Evolutionary conservation across 2,797 vertebrate species (phyloP), one percentile per base, ranked within the genome.

Genomic region (Champsocephalus gunnari): DNA sequence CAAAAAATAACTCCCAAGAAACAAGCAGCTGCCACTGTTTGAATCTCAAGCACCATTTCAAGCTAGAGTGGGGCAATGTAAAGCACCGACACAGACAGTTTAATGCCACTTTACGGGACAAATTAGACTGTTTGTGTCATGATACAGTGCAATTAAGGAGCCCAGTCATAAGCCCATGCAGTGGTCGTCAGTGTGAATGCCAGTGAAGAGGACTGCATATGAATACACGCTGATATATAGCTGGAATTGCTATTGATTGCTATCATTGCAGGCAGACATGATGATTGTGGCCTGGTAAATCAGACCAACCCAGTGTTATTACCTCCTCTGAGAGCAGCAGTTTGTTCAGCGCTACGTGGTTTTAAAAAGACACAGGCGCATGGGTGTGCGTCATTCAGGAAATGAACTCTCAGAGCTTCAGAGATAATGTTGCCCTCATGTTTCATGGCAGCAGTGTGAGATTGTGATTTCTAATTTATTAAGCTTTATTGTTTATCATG

Each of bases 221-320:
- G 69, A 74, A 77, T 64, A 79, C 45, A 54, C 68, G 72, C 38
- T 54, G 57, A 71, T 53, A 60, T 1, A 0, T 45, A 28, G 55
- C 69, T 71, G 56, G 80, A 82, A 88, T 83, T 63, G 63, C 69
- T 87, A 85, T 89, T 77, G 86, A 91, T 89, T 70, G 60, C 38
- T 64, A 63, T 75, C 12, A 38, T 67, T 17, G 59, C 66, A 61
- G 71, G 68, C 28, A 44, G 65, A 41, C 58, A 43, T 67, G 12
- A 59, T 38, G 59, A 73, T 57, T 8, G 59, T 55, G 64, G 68
- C 24, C 56, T 11, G 13, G 65, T 19, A 28, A 57, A 67, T 75
- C 43, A 5, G 59, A 19, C 62, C 11, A 44, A 32, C 57, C n/a
- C 11, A 4, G 11, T 50, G 71, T 87, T 84, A 79, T 87, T 63